phyloP scores from a whole-genome alignment of 1,140 invertebrate genomes.

The Aphelenchoides avenae region DNA sequence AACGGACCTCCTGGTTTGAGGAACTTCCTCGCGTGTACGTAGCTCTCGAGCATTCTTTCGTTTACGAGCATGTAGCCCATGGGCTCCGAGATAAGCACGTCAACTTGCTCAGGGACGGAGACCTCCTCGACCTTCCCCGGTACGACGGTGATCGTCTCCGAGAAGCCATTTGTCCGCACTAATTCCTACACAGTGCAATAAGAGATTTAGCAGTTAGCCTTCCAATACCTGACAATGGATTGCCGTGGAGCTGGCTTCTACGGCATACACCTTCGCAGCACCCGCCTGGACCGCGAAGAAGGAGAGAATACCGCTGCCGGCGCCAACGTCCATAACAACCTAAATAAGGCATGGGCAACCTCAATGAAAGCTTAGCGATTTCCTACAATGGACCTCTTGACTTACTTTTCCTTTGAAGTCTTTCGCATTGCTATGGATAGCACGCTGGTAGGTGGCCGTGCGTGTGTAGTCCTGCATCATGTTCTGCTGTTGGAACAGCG shows the following conservation, averaged over 20 bases:
- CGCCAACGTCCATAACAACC: constrained; percentile 91
- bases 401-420: constrained; percentile 79
- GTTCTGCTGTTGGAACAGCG: constrained; percentile 97
- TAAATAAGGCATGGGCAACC: too few species aligned
- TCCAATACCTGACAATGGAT: constrained; percentile 81
- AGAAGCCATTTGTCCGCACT: constrained; percentile 81
- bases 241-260: constrained; percentile 97
- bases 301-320: constrained; percentile 91
- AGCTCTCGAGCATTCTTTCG: constrained; percentile 97
- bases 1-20: constrained; percentile 74
- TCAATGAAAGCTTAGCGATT: too few species aligned
- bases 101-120: constrained; percentile 84
- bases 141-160: constrained; percentile 81
- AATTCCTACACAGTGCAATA: constrained; percentile 65
- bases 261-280: constrained; percentile 90
- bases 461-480: constrained; percentile 98
- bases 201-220: too few species aligned
- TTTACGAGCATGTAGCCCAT: constrained; percentile 99
- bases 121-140: constrained; percentile 98
- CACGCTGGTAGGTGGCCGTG: constrained; percentile 94
- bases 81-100: constrained; percentile 96
- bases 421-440: constrained; percentile 83
- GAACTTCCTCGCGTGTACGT: constrained; percentile 97
- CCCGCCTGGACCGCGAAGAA: constrained; percentile 98
- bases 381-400: too few species aligned